These are phyloP conservation scores for Jaculus jaculus DNA, from an alignment of 2,113 vertebrate species.

Conservation along the genomic window DNA sequence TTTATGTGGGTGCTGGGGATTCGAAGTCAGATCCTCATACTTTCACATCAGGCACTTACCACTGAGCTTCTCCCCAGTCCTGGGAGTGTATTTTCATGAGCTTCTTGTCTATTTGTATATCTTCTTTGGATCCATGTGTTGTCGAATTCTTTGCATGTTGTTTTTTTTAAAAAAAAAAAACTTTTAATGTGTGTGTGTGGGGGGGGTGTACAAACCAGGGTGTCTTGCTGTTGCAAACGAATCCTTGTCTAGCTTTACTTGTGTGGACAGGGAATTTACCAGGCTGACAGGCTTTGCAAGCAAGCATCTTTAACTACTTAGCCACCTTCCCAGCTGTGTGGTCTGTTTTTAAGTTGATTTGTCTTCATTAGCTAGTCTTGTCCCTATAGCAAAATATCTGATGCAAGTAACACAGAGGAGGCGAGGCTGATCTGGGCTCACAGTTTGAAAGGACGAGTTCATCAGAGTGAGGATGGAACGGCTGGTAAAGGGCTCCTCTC, in stretches of 20 bases:
- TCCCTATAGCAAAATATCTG: background rate
- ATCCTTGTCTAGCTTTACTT: too few species aligned
- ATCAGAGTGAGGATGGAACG: background rate
- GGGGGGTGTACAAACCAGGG: background rate
- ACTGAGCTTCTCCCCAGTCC: too few species aligned
- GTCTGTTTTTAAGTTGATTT: background rate
- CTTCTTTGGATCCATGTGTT: background rate
- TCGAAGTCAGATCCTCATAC: too few species aligned
- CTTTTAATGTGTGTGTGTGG: too few species aligned
- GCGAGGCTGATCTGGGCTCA: too few species aligned
- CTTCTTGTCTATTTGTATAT: background rate
- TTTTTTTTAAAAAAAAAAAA: background rate
- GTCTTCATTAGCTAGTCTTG: background rate
- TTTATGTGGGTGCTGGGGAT: too few species aligned
- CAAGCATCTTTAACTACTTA: too few species aligned
- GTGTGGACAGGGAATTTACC: too few species aligned
- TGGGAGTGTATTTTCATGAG: too few species aligned
- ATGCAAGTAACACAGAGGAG: background rate
- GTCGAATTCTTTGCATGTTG: background rate
- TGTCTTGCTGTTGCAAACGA: too few species aligned
- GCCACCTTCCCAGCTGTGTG: too few species aligned
- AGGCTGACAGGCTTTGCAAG: background rate
- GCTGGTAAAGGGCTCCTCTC: background rate
- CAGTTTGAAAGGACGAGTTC: background rate
- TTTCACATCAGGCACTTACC: too few species aligned